These are phyloP conservation scores for Drosophila nigromelanica DNA, from an alignment of 1,140 invertebrate genomes.

Conservation along the genomic window DNA sequence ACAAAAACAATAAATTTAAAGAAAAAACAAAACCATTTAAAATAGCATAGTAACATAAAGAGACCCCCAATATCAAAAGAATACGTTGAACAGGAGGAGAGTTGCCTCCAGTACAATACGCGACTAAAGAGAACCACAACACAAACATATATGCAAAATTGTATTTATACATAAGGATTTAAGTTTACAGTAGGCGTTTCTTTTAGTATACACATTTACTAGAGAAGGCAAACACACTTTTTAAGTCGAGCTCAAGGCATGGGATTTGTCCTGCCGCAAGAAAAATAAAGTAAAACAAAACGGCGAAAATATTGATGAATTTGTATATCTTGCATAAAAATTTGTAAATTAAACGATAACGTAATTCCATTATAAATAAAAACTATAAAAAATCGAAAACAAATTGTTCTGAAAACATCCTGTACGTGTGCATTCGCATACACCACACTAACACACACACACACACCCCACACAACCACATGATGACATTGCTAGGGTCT, in stretches of 20 bases:
- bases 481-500: constrained; percentile 1
- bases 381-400: constrained; percentile 42
- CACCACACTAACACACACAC: not conserved
- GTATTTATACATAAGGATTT: constrained; percentile 79
- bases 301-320: constrained; percentile 20
- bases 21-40: constrained; percentile 16
- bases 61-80: constrained; percentile 10
- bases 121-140: constrained; percentile 20
- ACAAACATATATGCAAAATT: constrained; percentile 60
- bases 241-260: constrained; percentile 22
- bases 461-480: not conserved
- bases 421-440: constrained; percentile 2
- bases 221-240: constrained; percentile 44
- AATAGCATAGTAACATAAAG: constrained; percentile 18
- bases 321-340: constrained; percentile 60
- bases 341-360: constrained; percentile 74
- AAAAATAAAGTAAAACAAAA: constrained; percentile 16
- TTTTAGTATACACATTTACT: constrained; percentile 60
- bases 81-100: not conserved
- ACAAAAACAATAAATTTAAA: constrained; percentile 6
- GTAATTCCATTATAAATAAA: constrained; percentile 81
- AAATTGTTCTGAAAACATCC: not conserved
- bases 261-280: constrained; percentile 7
- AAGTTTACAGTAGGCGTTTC: constrained; percentile 77
- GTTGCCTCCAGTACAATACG: constrained; percentile 9